These are phyloP conservation scores for Apotomis betuletana DNA, from an alignment of 2,888 invertebrate species.

Conservation along the genomic window DNA sequence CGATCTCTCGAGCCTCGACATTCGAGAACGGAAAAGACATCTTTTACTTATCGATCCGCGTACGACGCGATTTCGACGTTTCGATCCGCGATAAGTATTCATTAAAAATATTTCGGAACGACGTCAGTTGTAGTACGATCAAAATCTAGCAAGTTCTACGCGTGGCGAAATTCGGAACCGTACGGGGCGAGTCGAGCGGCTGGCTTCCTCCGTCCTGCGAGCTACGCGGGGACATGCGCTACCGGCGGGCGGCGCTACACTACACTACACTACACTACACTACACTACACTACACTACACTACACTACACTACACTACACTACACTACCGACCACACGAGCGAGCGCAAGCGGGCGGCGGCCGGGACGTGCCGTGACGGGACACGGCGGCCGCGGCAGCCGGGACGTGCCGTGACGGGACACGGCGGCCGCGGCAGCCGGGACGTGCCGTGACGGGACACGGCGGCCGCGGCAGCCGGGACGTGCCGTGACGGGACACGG, in stretches of 20 bases:
- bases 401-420: slow-evolving; percentile 1
- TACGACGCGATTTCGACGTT: neutral
- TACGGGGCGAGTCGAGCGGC: slow-evolving; percentile 30
- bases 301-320: neutral
- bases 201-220: slow-evolving; percentile 49
- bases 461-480: neutral
- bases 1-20: too few species aligned
- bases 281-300: too few species aligned
- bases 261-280: neutral
- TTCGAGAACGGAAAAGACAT: too few species aligned
- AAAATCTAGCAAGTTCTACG: slow-evolving; percentile 39
- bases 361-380: too few species aligned
- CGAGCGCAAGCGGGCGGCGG: too few species aligned
- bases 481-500: slow-evolving; percentile 1
- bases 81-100: slow-evolving; percentile 1
- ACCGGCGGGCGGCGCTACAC: too few species aligned
- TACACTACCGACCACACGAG: too few species aligned
- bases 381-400: neutral
- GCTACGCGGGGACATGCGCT: slow-evolving; percentile 17
- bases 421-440: neutral
- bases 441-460: too few species aligned
- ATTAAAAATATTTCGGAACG: neutral
- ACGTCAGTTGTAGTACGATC: neutral
- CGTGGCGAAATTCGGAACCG: slow-evolving; percentile 22
- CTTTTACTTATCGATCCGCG: too few species aligned